These are phyloP conservation scores for Heliconius melpomene DNA, from an alignment of 1,140 invertebrate species.

Conservation along the genomic window DNA sequence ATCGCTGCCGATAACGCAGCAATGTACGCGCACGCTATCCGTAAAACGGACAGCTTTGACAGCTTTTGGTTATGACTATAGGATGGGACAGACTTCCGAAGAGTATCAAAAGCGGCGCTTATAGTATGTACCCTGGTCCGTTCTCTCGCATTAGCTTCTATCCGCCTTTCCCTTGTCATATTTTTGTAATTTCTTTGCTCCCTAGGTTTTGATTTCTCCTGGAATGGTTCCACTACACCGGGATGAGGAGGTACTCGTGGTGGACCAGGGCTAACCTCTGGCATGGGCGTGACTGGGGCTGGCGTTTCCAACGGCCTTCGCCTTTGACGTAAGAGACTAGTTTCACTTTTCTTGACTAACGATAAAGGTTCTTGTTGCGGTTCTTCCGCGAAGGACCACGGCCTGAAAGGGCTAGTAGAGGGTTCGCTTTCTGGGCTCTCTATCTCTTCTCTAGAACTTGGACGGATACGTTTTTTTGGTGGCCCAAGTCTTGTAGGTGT, in stretches of 20 bases:
- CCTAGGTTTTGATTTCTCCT: slow-evolving; percentile 69
- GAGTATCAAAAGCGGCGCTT: slow-evolving; percentile 95
- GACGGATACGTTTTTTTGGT: slow-evolving; percentile 85
- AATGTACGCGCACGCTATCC: slow-evolving; percentile 95
- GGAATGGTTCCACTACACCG: slow-evolving; percentile 66
- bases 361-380: slow-evolving; percentile 64
- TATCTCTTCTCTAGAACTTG: slow-evolving; percentile 73
- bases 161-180: slow-evolving; percentile 94
- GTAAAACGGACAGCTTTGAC: slow-evolving; percentile 94
- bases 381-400: slow-evolving; percentile 79
- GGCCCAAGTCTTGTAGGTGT: slow-evolving; percentile 87
- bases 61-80: slow-evolving; percentile 96
- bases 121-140: slow-evolving; percentile 96
- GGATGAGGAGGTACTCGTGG: slow-evolving; percentile 82
- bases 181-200: slow-evolving; percentile 96
- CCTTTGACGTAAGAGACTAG: slow-evolving; percentile 65
- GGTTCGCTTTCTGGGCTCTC: slow-evolving; percentile 61
- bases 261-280: slow-evolving; percentile 54
- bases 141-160: slow-evolving; percentile 96
- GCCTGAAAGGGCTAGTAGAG: slow-evolving; percentile 66
- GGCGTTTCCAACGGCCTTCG: slow-evolving; percentile 60
- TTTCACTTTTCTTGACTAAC: slow-evolving; percentile 66
- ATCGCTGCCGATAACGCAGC: slow-evolving; percentile 89
- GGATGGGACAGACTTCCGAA: slow-evolving; percentile 91
- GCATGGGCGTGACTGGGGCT: slow-evolving; percentile 50